Evolutionary conservation across 2,113 vertebrate genomes (phyloP).

Genomic region (Pavo muticus): DNA sequence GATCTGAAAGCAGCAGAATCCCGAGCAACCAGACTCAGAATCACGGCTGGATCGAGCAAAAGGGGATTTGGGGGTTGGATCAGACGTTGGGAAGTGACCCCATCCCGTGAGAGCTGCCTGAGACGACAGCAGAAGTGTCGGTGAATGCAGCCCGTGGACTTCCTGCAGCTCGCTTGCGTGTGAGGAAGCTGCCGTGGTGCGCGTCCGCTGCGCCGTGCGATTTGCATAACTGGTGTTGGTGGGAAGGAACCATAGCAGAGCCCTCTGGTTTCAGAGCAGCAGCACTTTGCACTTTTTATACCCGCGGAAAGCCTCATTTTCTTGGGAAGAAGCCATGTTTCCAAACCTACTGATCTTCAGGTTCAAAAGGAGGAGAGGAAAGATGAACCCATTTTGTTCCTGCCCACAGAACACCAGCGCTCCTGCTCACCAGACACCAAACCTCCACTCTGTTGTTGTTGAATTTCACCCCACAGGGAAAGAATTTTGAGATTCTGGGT

Average conservation of each 20-base stretch:
- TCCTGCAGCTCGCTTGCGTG: constrained; percentile 15
- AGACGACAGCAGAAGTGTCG: not conserved
- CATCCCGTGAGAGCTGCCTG: not conserved
- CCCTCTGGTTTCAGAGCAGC: accelerated
- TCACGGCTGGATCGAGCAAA: not conserved
- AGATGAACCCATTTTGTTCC: accelerated
- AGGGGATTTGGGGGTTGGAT: not conserved
- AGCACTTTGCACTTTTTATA: accelerated
- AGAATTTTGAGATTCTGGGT: not conserved
- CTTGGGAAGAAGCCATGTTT: not conserved
- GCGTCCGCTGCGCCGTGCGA: accelerated
- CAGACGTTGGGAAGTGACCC: not conserved
- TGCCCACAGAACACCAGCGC: not conserved
- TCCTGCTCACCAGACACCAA: too few relatives aligned
- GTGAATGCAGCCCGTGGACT: not conserved
- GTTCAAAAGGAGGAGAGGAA: too few relatives aligned
- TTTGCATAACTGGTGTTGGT: not conserved
- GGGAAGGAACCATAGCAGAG: not conserved
- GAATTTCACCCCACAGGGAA: not conserved
- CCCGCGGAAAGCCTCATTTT: too few relatives aligned
- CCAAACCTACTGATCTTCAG: accelerated
- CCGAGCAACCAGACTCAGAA: not conserved
- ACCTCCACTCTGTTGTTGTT: not conserved
- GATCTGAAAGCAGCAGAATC: not conserved
- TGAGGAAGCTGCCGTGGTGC: not conserved